Base-by-base conservation (phyloP, 2,888 invertebrate genomes). In the Dryobotodes eremita region DNA sequence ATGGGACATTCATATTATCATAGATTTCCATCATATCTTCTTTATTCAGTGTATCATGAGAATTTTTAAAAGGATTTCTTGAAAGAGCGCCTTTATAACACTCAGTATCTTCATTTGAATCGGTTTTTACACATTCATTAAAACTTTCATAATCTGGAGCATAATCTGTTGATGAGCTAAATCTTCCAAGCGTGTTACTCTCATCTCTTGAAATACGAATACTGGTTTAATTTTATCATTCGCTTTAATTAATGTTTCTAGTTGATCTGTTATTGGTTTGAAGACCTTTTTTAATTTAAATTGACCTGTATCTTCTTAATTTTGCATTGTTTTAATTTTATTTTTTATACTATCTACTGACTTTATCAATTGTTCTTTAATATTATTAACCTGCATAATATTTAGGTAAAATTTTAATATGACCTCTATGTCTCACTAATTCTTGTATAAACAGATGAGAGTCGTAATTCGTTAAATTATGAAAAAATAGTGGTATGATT, bases 251-350 rank as follows among this genome's bases (percentile, higher is more conserved):
- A 71, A 62, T 31, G 62, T 46, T 50, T 57, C 62, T 26, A 75
- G 46, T 66, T 71, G 75, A 26, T 66, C 68, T 46, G 75, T 68
- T 36, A 75, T n/a, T 11, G 79, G 75, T 68, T 75, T 75, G 4
- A 79, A 71, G 20, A 71, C 48, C 42, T 64, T 64, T 20, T 53
- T 20, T 42, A 42, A 64, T 42, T 64, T 42, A 13, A 64, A 64
- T 42, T 64, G 23, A 42, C 23, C 64, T 23, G 23, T n/a, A 13
- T 64, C 64, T 64, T 64, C 23, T 64, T 23, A 23, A 64, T 64
- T 42, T 64, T n/a, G 64, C 42, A 64, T 64, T 42, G 64, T 42
- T 64, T 42, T 42, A 42, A 42, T 64, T 64, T 64, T 64, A 64
- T 64, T 42, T 42, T 64, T 64, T 23, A 64, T 64, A n/a, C 7